Conservation (phyloP, 2,113 vertebrate genomes). For the Halcyon senegalensis region DNA sequence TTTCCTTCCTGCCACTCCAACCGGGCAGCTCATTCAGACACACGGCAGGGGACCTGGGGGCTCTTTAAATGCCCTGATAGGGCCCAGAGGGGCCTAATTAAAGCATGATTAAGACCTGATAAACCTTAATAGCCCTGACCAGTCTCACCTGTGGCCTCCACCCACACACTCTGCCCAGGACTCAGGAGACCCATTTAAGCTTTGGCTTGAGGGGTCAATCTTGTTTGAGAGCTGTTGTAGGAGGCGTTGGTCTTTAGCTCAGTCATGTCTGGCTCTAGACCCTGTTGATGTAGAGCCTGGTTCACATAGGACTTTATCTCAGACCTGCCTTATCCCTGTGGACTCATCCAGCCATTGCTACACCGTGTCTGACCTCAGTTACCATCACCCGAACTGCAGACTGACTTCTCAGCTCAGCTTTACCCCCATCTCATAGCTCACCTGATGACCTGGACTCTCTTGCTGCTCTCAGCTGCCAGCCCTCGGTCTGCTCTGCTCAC, state of each 20-base stretch:
- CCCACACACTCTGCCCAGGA: neutral
- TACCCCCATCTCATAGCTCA: fast-evolving
- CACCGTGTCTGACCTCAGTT: neutral
- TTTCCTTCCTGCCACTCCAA: neutral
- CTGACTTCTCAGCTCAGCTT: neutral
- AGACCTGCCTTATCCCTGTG: too few relatives aligned
- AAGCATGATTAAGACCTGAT: neutral
- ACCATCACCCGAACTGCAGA: neutral
- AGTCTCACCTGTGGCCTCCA: neutral
- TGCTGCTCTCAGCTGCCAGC: neutral
- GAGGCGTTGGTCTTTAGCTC: fast-evolving
- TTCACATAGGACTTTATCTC: fast-evolving
- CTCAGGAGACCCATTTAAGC: neutral
- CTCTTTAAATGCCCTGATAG: neutral
- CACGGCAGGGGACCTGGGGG: neutral
- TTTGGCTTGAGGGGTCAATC: neutral
- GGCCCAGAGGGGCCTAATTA: neutral
- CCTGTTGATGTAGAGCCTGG: fast-evolving
- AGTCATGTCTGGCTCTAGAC: neutral
- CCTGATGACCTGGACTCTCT: neutral
- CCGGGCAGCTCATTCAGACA: neutral
- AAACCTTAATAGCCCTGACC: neutral
- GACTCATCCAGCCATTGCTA: fast-evolving
- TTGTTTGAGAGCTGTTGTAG: fast-evolving
- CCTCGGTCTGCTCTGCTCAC: neutral